Evolutionary conservation across 2,888 invertebrate species (phyloP), one percentile per base, ranked within the genome.

Genomic region (Stramonita haemastoma): DNA sequence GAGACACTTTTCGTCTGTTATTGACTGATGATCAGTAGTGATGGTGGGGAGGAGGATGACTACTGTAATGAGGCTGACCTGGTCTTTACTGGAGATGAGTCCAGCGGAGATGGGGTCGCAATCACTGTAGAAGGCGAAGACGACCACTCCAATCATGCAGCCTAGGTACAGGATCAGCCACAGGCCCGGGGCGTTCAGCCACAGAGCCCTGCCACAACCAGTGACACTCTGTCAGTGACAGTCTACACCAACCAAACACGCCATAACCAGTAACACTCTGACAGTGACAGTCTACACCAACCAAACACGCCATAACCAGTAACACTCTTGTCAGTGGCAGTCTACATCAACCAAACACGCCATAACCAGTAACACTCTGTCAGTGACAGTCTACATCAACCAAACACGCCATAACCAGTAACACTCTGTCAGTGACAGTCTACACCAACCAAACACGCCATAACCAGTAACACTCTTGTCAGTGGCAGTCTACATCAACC

Each of bases 101-200:
- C 97, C 97, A 15, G 97, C 97, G 4, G 97, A 96, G 91, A 98
- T 96, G 0, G 99, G 98, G 97, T 99, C 98, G 96, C 99, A 99
- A 93, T 97, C 96, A 89, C 97, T 97, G 96, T 98, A 99, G 94
- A 97, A 97, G 22, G 97, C 97, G 92, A 98, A 98, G 93, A 98
- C 97, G 91, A 98, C 97, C 96, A 98, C 97, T 11, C 99, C 99
- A 29, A 98, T 98, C 95, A 98, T 97, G 96, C 98, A 98, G 96
- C 98, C 98, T 29, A 98, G 97, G 46, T 97, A 97, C 95, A 98
- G 98, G 56, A 98, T 97, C 32, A 97, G 94, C 90, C 98, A 97
- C 90, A 99, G 96, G 0, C 98, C 97, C 90, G 97, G 95, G 86
- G 97, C 97, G 81, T 98, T 98, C 91, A 98, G 97, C 96, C 97